Evolutionary conservation across 2,113 vertebrate genomes (phyloP).

Genomic region (Neodon shergylaensis): DNA sequence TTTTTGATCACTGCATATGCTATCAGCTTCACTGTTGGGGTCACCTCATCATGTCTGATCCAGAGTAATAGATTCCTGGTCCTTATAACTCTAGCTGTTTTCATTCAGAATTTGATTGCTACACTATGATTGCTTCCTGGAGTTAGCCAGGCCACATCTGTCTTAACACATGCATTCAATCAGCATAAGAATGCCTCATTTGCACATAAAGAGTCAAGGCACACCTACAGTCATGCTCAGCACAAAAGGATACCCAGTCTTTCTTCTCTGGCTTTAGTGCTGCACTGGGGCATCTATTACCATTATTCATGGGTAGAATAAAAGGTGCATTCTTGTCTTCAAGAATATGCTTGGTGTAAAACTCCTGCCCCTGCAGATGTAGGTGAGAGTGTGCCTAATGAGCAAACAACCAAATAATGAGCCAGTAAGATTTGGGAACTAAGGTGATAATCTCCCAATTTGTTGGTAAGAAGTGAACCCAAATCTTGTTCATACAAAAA

Average conservation of each 20-base stretch:
- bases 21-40: background rate
- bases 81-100: background rate
- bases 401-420: background rate
- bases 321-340: background rate
- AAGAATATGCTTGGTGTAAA: conserved; percentile 85
- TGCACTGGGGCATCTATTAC: conserved; percentile 91
- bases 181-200: conserved; percentile 93
- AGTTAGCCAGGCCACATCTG: background rate
- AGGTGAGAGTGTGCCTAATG: background rate
- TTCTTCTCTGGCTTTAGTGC: conserved; percentile 95
- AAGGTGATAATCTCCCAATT: background rate
- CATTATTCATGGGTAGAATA: conserved; percentile 94
- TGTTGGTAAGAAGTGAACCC: background rate
- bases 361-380: conserved; percentile 90
- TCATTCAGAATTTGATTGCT: background rate
- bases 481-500: background rate
- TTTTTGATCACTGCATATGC: no score
- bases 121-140: background rate
- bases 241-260: conserved; percentile 92
- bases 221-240: conserved; percentile 93
- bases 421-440: background rate
- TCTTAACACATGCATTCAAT: conserved; percentile 81
- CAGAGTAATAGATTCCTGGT: background rate
- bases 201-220: conserved; percentile 92
- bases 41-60: background rate